Conservation (phyloP, 2,888 invertebrate genomes). For the Tenthredo notha region DNA sequence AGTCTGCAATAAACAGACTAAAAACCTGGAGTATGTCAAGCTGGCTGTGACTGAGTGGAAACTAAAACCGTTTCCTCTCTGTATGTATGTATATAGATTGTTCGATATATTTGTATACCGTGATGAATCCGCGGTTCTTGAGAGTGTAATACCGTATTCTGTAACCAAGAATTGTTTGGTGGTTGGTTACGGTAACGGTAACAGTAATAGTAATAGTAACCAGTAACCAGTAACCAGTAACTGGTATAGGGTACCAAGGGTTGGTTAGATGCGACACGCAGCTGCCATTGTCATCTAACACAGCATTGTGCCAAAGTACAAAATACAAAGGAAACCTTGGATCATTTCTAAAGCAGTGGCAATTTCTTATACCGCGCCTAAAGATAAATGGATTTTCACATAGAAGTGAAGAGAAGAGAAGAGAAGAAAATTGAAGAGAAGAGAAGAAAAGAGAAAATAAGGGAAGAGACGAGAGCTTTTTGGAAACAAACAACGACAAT, state of each 20-base stretch:
- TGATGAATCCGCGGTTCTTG: no score
- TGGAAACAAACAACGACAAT: not conserved
- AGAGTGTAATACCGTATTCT: no score
- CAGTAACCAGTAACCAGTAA: not conserved
- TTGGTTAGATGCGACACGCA: not conserved
- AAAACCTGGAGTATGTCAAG: no score
- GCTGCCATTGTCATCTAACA: conserved; percentile 19
- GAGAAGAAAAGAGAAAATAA: not conserved
- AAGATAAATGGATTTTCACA: conserved; percentile 63
- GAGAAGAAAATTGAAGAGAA: conserved; percentile 13
- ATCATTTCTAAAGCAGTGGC: conserved; percentile 33
- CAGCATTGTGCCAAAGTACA: conserved; percentile 25
- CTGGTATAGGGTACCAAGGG: not conserved
- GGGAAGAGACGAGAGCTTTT: conserved; percentile 37
- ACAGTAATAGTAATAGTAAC: not conserved
- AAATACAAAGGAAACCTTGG: conserved; percentile 16
- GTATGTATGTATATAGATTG: no score
- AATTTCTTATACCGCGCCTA: conserved; percentile 56
- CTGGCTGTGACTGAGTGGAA: no score
- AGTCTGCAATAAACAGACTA: no score
- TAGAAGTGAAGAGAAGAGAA: conserved; percentile 30
- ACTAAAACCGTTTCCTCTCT: no score
- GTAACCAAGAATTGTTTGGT: not conserved
- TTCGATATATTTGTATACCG: no score
- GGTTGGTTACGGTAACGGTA: not conserved